Evolutionary conservation across 2,888 invertebrate genomes (phyloP).

Genomic region (Diarsia mendica): DNA sequence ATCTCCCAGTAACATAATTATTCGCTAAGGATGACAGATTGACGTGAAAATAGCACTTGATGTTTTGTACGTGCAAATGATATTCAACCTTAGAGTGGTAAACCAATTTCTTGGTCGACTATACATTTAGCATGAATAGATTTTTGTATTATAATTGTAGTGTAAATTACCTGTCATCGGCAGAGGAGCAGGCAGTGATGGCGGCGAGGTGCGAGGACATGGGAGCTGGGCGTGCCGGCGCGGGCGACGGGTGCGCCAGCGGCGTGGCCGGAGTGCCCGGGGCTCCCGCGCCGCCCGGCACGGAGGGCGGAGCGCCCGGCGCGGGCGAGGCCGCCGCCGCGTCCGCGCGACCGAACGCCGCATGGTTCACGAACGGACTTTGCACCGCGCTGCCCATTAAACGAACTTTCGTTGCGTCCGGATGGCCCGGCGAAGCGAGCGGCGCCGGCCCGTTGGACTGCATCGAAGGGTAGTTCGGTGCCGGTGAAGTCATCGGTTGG

Average conservation of each 20-base stretch:
- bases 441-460: constrained; percentile 91
- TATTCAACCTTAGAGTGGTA: too few relatives aligned
- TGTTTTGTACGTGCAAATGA: too few relatives aligned
- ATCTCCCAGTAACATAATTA: too few relatives aligned
- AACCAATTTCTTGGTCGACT: too few relatives aligned
- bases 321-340: constrained; percentile 80
- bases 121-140: neutral
- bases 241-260: constrained; percentile 77
- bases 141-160: neutral
- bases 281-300: constrained; percentile 81
- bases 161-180: constrained; percentile 63
- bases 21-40: too few relatives aligned
- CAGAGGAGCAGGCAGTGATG: constrained; percentile 48
- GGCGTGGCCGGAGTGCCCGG: constrained; percentile 69
- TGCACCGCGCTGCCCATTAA: constrained; percentile 83
- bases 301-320: constrained; percentile 74
- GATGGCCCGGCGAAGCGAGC: constrained; percentile 87
- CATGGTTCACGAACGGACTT: constrained; percentile 90
- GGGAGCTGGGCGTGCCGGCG: constrained; percentile 64
- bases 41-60: too few relatives aligned
- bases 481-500: constrained; percentile 91
- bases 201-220: constrained; percentile 83
- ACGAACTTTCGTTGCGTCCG: constrained; percentile 88
- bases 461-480: constrained; percentile 89
- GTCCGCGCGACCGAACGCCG: constrained; percentile 70